Evolutionary conservation across 2,797 vertebrate species (phyloP).

Genomic region (Pseudocheirus occidentalis): DNA sequence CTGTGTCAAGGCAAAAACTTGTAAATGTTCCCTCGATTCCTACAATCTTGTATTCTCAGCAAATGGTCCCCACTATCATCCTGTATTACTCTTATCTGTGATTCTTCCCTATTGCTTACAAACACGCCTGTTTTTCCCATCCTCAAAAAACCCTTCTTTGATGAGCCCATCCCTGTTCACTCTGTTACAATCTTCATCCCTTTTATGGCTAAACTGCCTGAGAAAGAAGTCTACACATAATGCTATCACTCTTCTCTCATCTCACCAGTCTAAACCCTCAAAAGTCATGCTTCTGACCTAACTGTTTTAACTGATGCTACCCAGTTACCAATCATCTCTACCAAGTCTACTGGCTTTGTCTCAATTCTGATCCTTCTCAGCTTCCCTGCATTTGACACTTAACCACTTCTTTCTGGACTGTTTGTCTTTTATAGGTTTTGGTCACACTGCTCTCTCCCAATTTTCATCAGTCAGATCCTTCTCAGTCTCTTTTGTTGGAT

Average conservation of each 20-base stretch:
- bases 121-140: neutral
- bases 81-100: neutral
- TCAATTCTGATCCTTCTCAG: neutral
- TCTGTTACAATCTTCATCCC: neutral
- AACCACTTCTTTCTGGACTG: neutral
- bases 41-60: neutral
- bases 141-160: neutral
- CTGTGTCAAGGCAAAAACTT: neutral
- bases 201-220: neutral
- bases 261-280: neutral
- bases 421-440: neutral
- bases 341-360: neutral
- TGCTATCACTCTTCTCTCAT: neutral
- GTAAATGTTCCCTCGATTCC: neutral
- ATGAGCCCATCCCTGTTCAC: neutral
- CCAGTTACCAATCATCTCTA: neutral
- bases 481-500: neutral
- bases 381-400: neutral
- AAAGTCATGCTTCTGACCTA: neutral
- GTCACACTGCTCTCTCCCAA: neutral
- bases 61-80: neutral
- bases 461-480: neutral
- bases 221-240: neutral
- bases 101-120: neutral
- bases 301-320: neutral